A percentile compares a stretch with the other conserved stretches of the same genome.
phyloP scores from a whole-genome alignment of 1,140 invertebrate species.

The Globodera rostochiensis region DNA sequence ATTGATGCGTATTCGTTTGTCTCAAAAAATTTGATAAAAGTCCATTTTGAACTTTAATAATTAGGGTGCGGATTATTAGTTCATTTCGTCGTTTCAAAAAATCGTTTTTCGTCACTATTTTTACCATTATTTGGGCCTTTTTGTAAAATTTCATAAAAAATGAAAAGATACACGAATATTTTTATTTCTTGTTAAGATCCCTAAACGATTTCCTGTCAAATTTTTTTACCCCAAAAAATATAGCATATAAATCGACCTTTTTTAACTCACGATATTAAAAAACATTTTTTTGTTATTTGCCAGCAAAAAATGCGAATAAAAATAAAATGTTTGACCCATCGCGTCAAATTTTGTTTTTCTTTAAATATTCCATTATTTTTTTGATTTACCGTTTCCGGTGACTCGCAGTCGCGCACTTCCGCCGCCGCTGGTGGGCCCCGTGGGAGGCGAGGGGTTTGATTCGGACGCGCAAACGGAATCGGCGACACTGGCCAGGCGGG shows the following conservation, averaged over 20 bases:
- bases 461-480: constrained; percentile 13
- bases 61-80: no score
- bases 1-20: constrained; percentile 61
- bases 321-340: neutral
- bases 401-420: constrained; percentile 11
- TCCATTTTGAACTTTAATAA: no score
- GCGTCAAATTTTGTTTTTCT: neutral
- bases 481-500: constrained; percentile 37
- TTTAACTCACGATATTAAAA: neutral
- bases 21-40: neutral
- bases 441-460: neutral
- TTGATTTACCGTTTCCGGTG: constrained; percentile 29
- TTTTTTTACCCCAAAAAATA: no score
- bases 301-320: neutral
- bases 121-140: no score
- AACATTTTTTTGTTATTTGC: neutral
- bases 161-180: no score
- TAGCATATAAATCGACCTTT: no score
- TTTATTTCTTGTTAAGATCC: no score
- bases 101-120: no score
- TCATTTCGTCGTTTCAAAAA: no score
- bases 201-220: no score
- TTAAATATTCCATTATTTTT: neutral
- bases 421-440: neutral
- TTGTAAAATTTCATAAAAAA: no score